phyloP scores from a whole-genome alignment of 53 echinoderm and acorn worm genomes.

The Paracentrotus lividus region DNA sequence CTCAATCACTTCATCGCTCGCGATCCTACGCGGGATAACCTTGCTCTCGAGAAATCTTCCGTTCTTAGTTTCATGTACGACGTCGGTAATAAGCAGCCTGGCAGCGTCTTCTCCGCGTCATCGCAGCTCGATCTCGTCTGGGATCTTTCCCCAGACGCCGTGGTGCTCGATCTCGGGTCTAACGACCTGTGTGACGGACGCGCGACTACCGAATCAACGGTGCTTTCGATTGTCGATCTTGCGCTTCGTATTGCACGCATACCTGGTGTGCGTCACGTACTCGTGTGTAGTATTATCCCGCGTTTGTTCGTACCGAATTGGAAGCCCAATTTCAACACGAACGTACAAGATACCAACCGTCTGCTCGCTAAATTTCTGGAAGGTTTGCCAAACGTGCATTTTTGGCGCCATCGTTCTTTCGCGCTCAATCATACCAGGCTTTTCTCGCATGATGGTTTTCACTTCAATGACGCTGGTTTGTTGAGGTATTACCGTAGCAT shows the following conservation, averaged over 20 bases:
- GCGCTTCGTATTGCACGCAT: constrained; percentile 59
- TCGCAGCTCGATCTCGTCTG: constrained; percentile 65
- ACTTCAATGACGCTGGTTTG: constrained; percentile 62
- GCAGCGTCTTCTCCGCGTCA: constrained; percentile 42
- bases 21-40: constrained; percentile 29
- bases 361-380: constrained; percentile 45
- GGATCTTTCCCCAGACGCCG: constrained; percentile 61
- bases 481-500: constrained; percentile 58
- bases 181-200: constrained; percentile 58
- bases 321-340: constrained; percentile 49
- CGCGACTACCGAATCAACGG: constrained; percentile 36
- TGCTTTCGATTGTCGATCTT: constrained; percentile 21
- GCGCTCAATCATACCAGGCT: too few relatives aligned
- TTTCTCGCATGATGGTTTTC: constrained; percentile 54
- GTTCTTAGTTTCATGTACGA: constrained; percentile 47
- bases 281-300: constrained; percentile 56
- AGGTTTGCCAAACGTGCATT: constrained; percentile 50
- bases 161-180: constrained; percentile 70
- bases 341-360: constrained; percentile 49
- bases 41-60: constrained; percentile 31
- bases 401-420: constrained; percentile 60
- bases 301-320: constrained; percentile 48
- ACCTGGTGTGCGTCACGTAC: constrained; percentile 46
- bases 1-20: constrained; percentile 43
- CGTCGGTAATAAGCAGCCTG: constrained; percentile 22